These are phyloP conservation scores for Drosophila flavopinicola DNA, from an alignment of 2,888 invertebrate species.

Conservation along the genomic window DNA sequence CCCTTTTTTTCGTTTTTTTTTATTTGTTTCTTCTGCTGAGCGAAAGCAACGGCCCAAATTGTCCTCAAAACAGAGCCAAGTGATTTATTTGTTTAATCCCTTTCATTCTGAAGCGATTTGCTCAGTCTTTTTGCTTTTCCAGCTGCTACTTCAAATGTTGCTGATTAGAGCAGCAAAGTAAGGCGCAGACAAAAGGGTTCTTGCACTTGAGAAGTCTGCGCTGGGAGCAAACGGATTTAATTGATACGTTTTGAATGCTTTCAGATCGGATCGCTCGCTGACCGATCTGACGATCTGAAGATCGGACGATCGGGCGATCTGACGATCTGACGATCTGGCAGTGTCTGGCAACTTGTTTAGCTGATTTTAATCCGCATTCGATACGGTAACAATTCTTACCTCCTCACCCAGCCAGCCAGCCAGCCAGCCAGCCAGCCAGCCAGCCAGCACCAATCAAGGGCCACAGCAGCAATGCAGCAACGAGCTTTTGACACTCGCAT, in stretches of 20 bases:
- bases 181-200: background rate
- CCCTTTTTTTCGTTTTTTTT: conserved; percentile 43
- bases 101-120: conserved; percentile 66
- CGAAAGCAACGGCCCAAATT: conserved; percentile 33
- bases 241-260: conserved; percentile 56
- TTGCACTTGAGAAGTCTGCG: conserved; percentile 23
- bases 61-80: conserved; percentile 65
- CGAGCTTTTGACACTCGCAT: conserved; percentile 76
- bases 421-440: too few species aligned
- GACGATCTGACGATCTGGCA: conserved; percentile 43
- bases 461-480: conserved; percentile 17
- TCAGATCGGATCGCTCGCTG: conserved; percentile 1
- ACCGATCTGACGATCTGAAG: conserved; percentile 2
- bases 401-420: conserved; percentile 66
- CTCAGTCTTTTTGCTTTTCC: conserved; percentile 31
- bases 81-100: conserved; percentile 79
- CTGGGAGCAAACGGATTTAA: conserved; percentile 22
- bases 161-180: conserved; percentile 58
- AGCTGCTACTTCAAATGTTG: conserved; percentile 64
- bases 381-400: conserved; percentile 81
- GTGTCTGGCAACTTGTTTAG: conserved; percentile 70
- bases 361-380: conserved; percentile 83
- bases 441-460: conserved; percentile 54
- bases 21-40: conserved; percentile 10
- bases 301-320: too few species aligned